A percentile compares a stretch with the other conserved stretches of the same genome.
These are phyloP conservation scores for Lonchura striata DNA, from an alignment of 2,113 vertebrate species.

Conservation along the genomic window DNA sequence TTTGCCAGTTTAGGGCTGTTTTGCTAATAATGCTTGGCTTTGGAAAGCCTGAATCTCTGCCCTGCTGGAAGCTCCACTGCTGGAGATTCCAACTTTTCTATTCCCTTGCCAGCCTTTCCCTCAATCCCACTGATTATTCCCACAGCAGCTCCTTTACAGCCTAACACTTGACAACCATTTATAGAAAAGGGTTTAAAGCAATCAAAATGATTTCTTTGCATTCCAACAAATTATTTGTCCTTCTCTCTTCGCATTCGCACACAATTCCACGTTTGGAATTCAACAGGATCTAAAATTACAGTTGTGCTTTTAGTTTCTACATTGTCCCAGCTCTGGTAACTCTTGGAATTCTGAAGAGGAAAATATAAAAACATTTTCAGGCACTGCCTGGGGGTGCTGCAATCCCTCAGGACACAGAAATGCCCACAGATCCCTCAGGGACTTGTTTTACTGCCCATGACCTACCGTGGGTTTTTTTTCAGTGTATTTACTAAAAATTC, in stretches of 20 bases:
- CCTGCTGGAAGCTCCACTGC: background rate
- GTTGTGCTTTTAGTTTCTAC: background rate
- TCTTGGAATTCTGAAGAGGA: background rate
- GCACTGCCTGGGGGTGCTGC: background rate
- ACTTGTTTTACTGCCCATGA: constrained; percentile 69
- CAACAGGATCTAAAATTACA: background rate
- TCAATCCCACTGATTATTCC: background rate
- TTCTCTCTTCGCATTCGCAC: background rate
- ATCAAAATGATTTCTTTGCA: background rate
- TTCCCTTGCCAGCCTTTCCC: background rate
- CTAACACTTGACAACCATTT: background rate
- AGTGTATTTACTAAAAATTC: constrained; percentile 99
- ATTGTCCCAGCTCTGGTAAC: background rate
- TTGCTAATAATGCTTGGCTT: background rate
- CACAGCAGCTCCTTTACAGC: background rate
- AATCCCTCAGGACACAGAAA: background rate
- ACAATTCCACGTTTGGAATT: background rate
- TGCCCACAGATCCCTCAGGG: background rate
- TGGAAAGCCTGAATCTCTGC: background rate
- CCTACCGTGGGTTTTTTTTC: constrained; percentile 99
- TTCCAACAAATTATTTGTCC: background rate
- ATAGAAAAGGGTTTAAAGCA: background rate
- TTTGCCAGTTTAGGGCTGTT: background rate
- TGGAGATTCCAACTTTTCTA: background rate
- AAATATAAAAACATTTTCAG: background rate